Base-by-base conservation (phyloP, 2,113 vertebrate species). In the Platichthys stellatus region DNA sequence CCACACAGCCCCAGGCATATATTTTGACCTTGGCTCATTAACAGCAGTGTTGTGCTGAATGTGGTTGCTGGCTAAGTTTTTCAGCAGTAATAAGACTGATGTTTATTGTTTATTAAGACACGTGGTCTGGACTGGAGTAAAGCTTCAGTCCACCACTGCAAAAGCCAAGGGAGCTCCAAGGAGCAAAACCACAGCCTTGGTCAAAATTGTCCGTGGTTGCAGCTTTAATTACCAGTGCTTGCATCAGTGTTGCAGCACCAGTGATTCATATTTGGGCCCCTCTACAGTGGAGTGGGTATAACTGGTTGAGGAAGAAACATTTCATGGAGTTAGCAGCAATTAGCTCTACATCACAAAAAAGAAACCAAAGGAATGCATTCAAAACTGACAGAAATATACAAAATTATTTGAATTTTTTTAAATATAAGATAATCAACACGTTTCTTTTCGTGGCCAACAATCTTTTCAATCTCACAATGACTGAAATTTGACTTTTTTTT, bases 201-300 rank as follows among this genome's bases (percentile, higher is more conserved):
- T 40, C 11, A 65, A 58, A 43, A 45, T 51, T 26, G 20, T 2
- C 11, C 8, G 4, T 56, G 20, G 45, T 31, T 3, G 2, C 21
- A 53, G 59, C 12, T 70, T 58, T 59, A 45, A 75, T 31, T 51
- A 49, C 11, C 5, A 69, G 18, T 18, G 18, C n/a, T 69, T 15
- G 58, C 9, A 43, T 82, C 23, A n/a, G 31, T 43, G 20, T 69
- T 20, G 24, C 20, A 31, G 47, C 47, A 63, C 49, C 31, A 45
- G 35, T 13, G 49, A 59, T 28, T 69, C 24, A 28, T 53, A 18
- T 64, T 43, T 31, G 49, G 18, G 49, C 17, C 49, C 43, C 43
- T 45, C 12, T 15, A 15, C 13, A 18, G 17, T 17, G 11, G 26
- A 59, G 21, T 15, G 14, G 9, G 4, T 2, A 21, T 9, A 54